Evolutionary conservation across 2,888 invertebrate genomes (phyloP).

Genomic region (Trisateles emortualis): DNA sequence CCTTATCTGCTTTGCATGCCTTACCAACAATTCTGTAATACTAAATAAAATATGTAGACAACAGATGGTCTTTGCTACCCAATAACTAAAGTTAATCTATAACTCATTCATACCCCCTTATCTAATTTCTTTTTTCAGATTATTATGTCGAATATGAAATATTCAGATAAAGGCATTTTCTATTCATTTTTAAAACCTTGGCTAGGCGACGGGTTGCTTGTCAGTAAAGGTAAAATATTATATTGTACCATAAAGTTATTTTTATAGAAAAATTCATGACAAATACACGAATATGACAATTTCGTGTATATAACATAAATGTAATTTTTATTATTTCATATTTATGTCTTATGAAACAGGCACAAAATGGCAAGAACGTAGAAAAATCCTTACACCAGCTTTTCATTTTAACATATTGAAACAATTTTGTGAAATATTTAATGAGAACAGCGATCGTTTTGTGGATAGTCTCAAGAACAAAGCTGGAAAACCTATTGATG

Average conservation of each 20-base stretch:
- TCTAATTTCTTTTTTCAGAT: not conserved
- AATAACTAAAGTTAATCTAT: too few relatives aligned
- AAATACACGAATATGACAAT: too few relatives aligned
- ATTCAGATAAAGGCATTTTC: slow-evolving; percentile 77
- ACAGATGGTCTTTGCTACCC: too few relatives aligned
- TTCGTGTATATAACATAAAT: too few relatives aligned
- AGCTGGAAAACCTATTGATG: slow-evolving; percentile 66
- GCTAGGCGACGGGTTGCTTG: slow-evolving; percentile 82
- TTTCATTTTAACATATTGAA: slow-evolving; percentile 88
- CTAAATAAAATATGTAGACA: too few relatives aligned
- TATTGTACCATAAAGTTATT: too few relatives aligned
- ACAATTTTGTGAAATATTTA: slow-evolving; percentile 65
- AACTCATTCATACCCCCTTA: too few relatives aligned
- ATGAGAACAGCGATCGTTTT: slow-evolving; percentile 71
- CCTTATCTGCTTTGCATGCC: too few relatives aligned
- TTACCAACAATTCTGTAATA: too few relatives aligned
- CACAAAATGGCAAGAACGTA: slow-evolving; percentile 85
- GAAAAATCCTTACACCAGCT: slow-evolving; percentile 88
- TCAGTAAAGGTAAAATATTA: slow-evolving; percentile 66
- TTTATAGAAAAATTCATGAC: too few relatives aligned
- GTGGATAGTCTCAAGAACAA: slow-evolving; percentile 59
- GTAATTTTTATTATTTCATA: too few relatives aligned
- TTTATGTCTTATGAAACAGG: slow-evolving; percentile 54
- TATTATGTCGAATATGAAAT: not conserved
- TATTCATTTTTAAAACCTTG: slow-evolving; percentile 82